Percentiles rank a stretch among this genome's conserved stretches.
These are phyloP conservation scores for Probaryconus sp. DNA, from an alignment of 1,140 invertebrate genomes.

Conservation along the genomic window DNA sequence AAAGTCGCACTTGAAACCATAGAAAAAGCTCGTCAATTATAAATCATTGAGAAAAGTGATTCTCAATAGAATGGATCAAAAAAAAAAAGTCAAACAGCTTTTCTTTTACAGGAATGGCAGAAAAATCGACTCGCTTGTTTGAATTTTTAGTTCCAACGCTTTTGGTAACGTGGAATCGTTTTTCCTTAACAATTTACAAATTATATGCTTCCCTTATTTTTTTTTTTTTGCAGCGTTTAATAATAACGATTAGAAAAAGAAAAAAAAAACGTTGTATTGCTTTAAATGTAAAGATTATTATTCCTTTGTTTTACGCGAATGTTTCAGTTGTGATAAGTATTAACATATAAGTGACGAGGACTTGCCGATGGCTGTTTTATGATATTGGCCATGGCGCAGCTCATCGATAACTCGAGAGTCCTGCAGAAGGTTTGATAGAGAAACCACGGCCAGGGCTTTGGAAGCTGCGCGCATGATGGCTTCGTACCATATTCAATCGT, in stretches of 20 bases:
- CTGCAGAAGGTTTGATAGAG: conserved; percentile 79
- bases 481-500: conserved; percentile 60
- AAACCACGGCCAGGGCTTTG: conserved; percentile 79
- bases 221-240: conserved; percentile 25
- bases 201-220: conserved; percentile 25
- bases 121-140: conserved; percentile 33
- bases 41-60: too few relatives aligned
- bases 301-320: conserved; percentile 75
- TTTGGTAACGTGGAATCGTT: conserved; percentile 15
- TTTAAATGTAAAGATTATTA: conserved; percentile 76
- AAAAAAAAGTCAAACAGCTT: too few relatives aligned
- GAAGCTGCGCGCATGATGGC: conserved; percentile 55
- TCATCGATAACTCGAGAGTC: conserved; percentile 79
- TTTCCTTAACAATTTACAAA: conserved; percentile 14
- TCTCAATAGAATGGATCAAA: not conserved
- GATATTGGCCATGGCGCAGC: conserved; percentile 81
- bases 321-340: conserved; percentile 77
- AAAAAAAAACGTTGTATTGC: conserved; percentile 59
- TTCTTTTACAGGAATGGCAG: too few relatives aligned
- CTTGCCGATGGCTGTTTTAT: conserved; percentile 81
- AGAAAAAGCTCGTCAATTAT: too few relatives aligned
- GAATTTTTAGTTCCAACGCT: conserved; percentile 26
- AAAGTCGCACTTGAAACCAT: too few relatives aligned
- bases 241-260: too few relatives aligned
- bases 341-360: conserved; percentile 77